phyloP scores from a whole-genome alignment of 2,797 vertebrate genomes.

The Amblyopsis hoosieri region DNA sequence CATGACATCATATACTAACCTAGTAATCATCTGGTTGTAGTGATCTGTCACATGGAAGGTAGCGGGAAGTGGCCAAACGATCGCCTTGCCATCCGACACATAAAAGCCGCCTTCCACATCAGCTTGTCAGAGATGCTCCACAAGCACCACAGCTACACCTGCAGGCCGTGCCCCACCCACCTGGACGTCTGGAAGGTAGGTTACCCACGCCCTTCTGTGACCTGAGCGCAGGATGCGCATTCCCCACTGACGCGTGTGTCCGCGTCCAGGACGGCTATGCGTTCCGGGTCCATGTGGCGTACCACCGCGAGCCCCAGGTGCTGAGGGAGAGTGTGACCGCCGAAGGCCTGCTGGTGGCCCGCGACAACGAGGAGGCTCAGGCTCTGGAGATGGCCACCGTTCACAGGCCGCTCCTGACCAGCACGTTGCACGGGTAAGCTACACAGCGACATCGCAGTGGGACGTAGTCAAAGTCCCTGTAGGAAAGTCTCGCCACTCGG shows the following conservation, averaged over 20 bases:
- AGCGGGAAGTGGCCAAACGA: slow-evolving; percentile 96
- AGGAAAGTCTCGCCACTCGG: too few species aligned
- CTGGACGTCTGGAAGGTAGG: slow-evolving; percentile 92
- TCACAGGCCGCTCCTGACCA: slow-evolving; percentile 88
- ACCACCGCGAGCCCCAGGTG: slow-evolving; percentile 91
- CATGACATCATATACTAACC: background rate
- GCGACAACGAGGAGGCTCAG: slow-evolving; percentile 87
- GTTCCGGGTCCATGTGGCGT: slow-evolving; percentile 91
- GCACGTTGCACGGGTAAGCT: slow-evolving; percentile 91
- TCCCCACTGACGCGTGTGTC: background rate
- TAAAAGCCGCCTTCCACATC: slow-evolving; percentile 92
- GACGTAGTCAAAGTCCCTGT: too few species aligned
- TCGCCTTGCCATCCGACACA: slow-evolving; percentile 84
- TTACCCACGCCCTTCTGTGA: background rate
- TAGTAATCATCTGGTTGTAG: slow-evolving; percentile 60
- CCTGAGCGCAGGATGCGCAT: background rate
- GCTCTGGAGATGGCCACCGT: slow-evolving; percentile 84
- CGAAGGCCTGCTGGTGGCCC: slow-evolving; percentile 85
- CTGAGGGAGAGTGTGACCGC: slow-evolving; percentile 84
- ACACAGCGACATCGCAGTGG: background rate
- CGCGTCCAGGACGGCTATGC: slow-evolving; percentile 84
- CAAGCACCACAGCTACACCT: slow-evolving; percentile 82
- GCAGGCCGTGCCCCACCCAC: slow-evolving; percentile 78
- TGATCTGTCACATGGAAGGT: slow-evolving; percentile 96
- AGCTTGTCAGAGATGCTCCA: slow-evolving; percentile 84